Evolutionary conservation across 1,140 invertebrate species (phyloP).

Genomic region (Bombus vancouverensis): DNA sequence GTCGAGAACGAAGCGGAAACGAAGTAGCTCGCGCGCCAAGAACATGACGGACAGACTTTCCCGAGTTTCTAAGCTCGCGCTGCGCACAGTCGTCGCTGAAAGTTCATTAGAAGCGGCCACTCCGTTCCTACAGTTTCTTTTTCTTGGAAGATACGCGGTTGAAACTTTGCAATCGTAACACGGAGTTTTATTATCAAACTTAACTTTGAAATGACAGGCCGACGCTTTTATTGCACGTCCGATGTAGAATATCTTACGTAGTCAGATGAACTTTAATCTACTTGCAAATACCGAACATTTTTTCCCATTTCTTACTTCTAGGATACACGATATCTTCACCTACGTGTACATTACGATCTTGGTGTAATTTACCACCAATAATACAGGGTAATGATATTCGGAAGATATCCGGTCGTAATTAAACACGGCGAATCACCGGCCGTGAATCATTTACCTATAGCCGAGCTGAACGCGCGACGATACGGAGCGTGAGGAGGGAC

Average conservation of each 20-base stretch:
- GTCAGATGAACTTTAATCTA: too few relatives aligned
- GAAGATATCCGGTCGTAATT: not conserved
- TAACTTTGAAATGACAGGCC: not conserved
- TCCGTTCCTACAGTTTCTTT: not conserved
- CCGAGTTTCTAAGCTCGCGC: slow-evolving; percentile 21
- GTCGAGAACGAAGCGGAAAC: slow-evolving; percentile 46
- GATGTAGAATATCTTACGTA: not conserved
- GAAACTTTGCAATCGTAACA: not conserved
- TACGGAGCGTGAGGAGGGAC: not conserved
- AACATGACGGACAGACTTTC: slow-evolving; percentile 52
- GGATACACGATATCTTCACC: too few relatives aligned
- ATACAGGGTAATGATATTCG: not conserved
- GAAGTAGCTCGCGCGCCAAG: slow-evolving; percentile 31
- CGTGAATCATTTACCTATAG: slow-evolving; percentile 31
- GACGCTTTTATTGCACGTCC: not conserved
- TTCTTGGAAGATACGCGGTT: not conserved
- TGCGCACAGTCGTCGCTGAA: not conserved
- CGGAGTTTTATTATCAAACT: not conserved
- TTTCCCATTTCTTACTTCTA: too few relatives aligned
- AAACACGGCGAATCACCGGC: not conserved
- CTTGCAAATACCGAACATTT: too few relatives aligned
- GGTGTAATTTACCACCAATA: not conserved
- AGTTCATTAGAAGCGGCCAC: slow-evolving; percentile 19
- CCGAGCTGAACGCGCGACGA: not conserved
- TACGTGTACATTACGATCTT: not conserved